Percentiles rank a stretch among this genome's conserved stretches.
phyloP scores from a whole-genome alignment of 2,797 vertebrate species.

The Pteropus rufus region DNA sequence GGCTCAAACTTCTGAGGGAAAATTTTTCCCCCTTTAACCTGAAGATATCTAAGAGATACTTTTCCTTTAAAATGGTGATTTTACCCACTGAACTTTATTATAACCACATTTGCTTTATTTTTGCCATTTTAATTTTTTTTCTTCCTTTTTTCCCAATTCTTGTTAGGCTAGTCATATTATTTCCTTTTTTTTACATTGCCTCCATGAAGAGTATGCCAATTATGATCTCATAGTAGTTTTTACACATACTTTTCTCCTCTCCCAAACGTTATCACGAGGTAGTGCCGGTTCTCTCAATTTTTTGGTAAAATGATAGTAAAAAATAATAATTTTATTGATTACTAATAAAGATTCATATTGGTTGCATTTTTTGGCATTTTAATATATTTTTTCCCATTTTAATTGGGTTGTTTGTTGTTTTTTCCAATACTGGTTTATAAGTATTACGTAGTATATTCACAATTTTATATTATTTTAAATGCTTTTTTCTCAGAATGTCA shows the following conservation, averaged over 20 bases:
- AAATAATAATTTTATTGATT: neutral
- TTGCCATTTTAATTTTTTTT: neutral
- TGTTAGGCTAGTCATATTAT: neutral
- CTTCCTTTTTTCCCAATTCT: neutral
- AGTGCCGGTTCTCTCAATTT: neutral
- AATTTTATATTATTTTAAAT: neutral
- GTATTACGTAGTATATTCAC: neutral
- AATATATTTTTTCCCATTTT: neutral
- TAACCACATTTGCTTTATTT: neutral
- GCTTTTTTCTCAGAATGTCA: neutral
- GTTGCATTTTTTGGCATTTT: neutral
- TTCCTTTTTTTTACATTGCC: neutral
- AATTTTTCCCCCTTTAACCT: neutral
- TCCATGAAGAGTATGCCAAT: neutral
- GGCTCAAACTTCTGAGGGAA: neutral
- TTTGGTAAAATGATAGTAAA: neutral
- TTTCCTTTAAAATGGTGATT: neutral
- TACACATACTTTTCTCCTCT: neutral
- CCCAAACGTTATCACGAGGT: neutral
- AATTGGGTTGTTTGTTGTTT: neutral
- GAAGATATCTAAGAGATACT: neutral
- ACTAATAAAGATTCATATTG: neutral
- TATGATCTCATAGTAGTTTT: neutral
- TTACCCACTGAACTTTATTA: neutral
- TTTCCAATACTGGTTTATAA: neutral